A percentile compares a stretch with the other conserved stretches of the same genome.
Conservation (phyloP, 2,797 vertebrate genomes). For the Notoglanidium macrostoma region DNA sequence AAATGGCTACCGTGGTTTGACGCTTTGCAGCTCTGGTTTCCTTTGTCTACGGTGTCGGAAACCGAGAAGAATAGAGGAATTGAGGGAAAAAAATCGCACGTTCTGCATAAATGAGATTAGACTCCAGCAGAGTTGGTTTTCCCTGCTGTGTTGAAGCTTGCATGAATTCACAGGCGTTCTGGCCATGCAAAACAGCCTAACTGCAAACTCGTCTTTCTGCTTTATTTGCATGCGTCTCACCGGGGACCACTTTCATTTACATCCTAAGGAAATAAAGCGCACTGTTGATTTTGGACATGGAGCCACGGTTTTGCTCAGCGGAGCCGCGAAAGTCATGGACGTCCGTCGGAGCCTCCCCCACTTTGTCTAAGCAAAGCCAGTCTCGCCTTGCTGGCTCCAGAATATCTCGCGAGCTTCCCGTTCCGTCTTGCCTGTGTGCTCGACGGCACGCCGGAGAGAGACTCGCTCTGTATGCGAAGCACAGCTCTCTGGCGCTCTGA, state of each 20-base stretch:
- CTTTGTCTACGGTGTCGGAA: background rate
- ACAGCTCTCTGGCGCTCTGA: slow-evolving; percentile 59
- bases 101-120: slow-evolving; percentile 9
- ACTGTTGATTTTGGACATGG: too few relatives aligned
- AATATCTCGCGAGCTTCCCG: background rate
- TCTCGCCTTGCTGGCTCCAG: background rate
- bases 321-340: background rate
- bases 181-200: slow-evolving; percentile 20
- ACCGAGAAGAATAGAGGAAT: background rate
- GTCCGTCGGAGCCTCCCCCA: background rate
- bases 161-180: background rate
- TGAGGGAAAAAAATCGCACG: background rate
- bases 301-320: background rate
- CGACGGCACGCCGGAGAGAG: background rate
- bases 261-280: slow-evolving; percentile 1
- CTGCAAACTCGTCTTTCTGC: slow-evolving; percentile 7
- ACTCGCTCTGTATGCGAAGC: slow-evolving; percentile 63
- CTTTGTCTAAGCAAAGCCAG: background rate
- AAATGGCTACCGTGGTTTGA: background rate
- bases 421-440: background rate
- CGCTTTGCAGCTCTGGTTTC: background rate
- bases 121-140: background rate
- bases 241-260: background rate
- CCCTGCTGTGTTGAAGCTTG: background rate
- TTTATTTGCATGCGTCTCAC: background rate